Conservation (phyloP, 1,140 invertebrate genomes). For the Venturia canescens region DNA sequence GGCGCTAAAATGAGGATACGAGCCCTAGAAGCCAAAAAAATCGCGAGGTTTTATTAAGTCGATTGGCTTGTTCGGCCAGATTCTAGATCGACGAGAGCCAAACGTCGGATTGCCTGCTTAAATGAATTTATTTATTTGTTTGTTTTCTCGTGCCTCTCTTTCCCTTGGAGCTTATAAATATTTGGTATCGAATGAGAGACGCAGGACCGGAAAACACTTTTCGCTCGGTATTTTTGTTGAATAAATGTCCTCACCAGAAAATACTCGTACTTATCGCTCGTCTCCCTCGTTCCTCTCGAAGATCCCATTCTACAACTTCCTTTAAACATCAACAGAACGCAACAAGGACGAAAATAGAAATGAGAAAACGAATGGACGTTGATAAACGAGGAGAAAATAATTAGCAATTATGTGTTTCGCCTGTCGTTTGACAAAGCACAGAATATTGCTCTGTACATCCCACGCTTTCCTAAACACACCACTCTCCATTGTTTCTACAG, state of each 20-base stretch:
- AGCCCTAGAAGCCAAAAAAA: slow-evolving; percentile 29
- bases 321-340: not conserved
- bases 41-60: slow-evolving; percentile 41
- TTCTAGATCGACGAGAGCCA: slow-evolving; percentile 24
- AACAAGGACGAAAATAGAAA: not conserved
- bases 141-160: slow-evolving; percentile 12
- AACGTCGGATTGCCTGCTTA: not conserved
- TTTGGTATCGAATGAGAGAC: not conserved
- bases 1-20: slow-evolving; percentile 20
- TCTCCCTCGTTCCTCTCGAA: not conserved
- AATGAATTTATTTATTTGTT: not conserved
- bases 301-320: too few species aligned
- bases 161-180: not conserved
- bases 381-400: slow-evolving; percentile 43
- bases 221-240: not conserved
- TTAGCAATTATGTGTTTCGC: slow-evolving; percentile 43
- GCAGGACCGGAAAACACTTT: not conserved
- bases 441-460: slow-evolving; percentile 23
- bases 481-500: slow-evolving; percentile 33
- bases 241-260: not conserved
- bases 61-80: slow-evolving; percentile 30
- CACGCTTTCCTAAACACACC: slow-evolving; percentile 8
- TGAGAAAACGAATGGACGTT: slow-evolving; percentile 27
- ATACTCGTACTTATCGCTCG: not conserved
- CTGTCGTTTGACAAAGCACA: slow-evolving; percentile 16